phyloP scores from a whole-genome alignment of 2,797 vertebrate genomes.

The Lacerta bilineata region DNA sequence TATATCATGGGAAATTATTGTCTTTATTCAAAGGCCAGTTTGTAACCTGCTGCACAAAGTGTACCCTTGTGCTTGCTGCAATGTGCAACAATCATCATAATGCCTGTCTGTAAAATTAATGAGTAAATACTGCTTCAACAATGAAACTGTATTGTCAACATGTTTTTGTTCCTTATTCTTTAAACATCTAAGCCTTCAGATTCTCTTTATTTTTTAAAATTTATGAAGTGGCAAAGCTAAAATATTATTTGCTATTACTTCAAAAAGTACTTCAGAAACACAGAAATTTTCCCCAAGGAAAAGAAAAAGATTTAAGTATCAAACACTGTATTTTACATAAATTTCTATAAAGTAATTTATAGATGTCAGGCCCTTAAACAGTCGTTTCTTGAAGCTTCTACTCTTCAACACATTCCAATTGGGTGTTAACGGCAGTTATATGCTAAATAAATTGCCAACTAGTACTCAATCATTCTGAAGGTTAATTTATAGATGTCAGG shows the following conservation, averaged over 20 bases:
- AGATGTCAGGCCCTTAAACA: background rate
- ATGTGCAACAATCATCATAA: background rate
- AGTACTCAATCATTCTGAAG: background rate
- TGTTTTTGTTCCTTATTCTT: background rate
- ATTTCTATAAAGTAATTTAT: background rate
- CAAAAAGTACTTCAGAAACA: background rate
- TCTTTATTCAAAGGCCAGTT: background rate
- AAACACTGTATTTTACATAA: background rate
- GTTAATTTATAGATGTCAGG: background rate
- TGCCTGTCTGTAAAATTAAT: background rate
- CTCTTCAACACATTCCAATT: background rate
- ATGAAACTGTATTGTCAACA: no score
- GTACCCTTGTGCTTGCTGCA: background rate
- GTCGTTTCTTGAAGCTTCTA: background rate
- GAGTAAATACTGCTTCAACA: background rate
- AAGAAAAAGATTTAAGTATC: background rate
- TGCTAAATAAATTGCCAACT: background rate
- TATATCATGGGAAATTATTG: background rate
- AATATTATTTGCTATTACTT: background rate
- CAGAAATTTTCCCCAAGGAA: rapidly evolving
- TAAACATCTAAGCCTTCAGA: background rate
- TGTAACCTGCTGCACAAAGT: background rate
- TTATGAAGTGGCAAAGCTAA: background rate
- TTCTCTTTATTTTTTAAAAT: background rate
- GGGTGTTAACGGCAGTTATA: background rate